Base-by-base conservation (phyloP, 2,113 vertebrate species). In the Takifugu flavidus region DNA sequence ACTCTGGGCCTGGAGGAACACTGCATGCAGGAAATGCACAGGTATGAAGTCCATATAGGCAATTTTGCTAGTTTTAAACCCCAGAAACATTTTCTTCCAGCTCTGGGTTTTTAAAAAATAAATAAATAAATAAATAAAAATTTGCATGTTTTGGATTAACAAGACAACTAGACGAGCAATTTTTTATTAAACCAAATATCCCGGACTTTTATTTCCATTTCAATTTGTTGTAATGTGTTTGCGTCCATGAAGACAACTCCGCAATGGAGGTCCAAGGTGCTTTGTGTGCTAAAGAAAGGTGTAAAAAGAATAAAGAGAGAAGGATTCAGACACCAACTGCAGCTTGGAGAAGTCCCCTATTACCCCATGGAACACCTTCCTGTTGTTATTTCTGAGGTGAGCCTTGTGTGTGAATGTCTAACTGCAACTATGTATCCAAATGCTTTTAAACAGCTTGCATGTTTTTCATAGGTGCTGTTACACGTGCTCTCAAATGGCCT, bases 121-220 rank as follows among this genome's bases (percentile, higher is more conserved):
- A 6, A 39, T 2, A 39, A 39, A 39, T 39, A 1, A 39, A 39
- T 39, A 39, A 6, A 39, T 10, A 39, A 39, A 20, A 20, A 20
- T 20, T 20, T 20, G 20, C 34, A 8, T 39, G 34, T 39, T 39
- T 39, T 39, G 20, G 20, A 20, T 20, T 20, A 20, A 20, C 20
- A 20, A 20, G 20, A 20, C 20, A 20, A 20, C 20, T 20, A 20
- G 20, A 20, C 20, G 20, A 53, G 14, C 60, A 66, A 70, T 43
- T 67, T 49, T 79, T 77, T 76, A 92, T 91, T 92, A 92, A 91
- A 89, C 89, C 67, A 25, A 58, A 89, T 88, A 92, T 87, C 89
- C 83, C 13, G 78, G 82, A 82, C 91, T 92, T 91, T 91, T 89
- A 74, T 66, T 85, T 61, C 73, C 27, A 67, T 79, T 90, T 89